A percentile compares a stretch with the other conserved stretches of the same genome.
phyloP scores from a whole-genome alignment of 2,797 vertebrate species.

The Rhynchotus rufescens region DNA sequence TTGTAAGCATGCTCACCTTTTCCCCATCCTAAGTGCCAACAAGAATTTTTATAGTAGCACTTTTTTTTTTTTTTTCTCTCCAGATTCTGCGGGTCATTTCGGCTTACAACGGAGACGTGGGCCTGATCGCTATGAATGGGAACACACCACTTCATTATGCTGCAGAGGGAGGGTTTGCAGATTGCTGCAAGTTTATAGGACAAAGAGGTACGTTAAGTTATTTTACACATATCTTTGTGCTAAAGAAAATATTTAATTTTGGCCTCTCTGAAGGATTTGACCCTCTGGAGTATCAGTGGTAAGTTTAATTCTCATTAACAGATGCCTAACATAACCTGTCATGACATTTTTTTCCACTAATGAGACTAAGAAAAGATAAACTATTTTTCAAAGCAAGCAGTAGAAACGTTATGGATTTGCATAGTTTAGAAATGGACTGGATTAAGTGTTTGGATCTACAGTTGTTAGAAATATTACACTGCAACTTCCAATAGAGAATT shows the following conservation, averaged over 20 bases:
- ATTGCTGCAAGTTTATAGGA: constrained; percentile 92
- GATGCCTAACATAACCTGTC: background rate
- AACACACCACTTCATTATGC: constrained; percentile 91
- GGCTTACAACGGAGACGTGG: constrained; percentile 86
- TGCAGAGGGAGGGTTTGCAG: constrained; percentile 84
- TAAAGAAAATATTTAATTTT: background rate
- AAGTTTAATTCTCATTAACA: background rate
- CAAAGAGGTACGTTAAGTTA: constrained; percentile 89
- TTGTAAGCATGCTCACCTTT: background rate
- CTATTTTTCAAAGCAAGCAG: background rate
- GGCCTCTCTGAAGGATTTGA: background rate
- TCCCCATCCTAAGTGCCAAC: background rate
- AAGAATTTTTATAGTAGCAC: background rate
- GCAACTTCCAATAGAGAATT: background rate
- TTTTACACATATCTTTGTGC: background rate
- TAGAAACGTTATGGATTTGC: background rate
- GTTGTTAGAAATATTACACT: background rate
- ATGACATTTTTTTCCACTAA: background rate
- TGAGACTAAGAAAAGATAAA: background rate
- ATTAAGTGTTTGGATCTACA: background rate
- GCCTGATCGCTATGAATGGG: constrained; percentile 81
- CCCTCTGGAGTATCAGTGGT: background rate
- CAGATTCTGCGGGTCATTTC: constrained; percentile 82
- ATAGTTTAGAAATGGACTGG: background rate
- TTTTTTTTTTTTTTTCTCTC: constrained; percentile 52